Evolutionary conservation across 2,888 invertebrate species (phyloP), one percentile per base, ranked within the genome.

Genomic region (Nycteola revayana): DNA sequence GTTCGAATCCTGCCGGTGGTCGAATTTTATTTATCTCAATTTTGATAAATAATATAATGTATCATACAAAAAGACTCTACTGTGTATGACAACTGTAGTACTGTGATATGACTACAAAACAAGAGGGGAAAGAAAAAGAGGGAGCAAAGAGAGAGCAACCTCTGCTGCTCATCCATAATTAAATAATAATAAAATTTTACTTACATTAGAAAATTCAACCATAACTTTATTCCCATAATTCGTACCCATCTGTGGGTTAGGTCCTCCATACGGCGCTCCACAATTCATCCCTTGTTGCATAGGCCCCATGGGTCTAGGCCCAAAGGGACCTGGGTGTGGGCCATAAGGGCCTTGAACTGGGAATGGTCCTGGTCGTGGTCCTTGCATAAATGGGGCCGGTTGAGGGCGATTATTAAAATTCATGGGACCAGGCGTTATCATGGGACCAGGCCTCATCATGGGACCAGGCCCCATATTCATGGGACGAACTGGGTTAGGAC

Each of bases 191-290:
- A 21, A 20, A 6, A 24, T 8, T 11, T 21, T 49, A 71, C 75
- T 72, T 26, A 74, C 75, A 48, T 71, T 71, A 18, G 51, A 47
- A 28, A 74, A 49, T 25, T 55, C 59, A n/a, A 75, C 46, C 7
- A 32, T 25, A 46, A 59, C 7, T 51, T 53, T 1, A 47, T 53
- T 36, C 48, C 58, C 35, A 44, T 40, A 2, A 42, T 34, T 38
- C 14, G 9, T 10, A 17, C 3, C 23, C 24, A 29, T 33, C 7
- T 17, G 33, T 9, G 14, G 10, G 10, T 29, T 36, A 3, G 43
- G 42, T 0, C 46, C 39, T 2, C 20, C 14, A 33, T 32, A 21
- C 10, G 47, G 24, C 25, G 17, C 36, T 10, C 7, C 17, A 30
- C 17, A 22, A 25, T 7, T 32, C 20, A 29, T 29, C 7, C 21